These are phyloP conservation scores for Dusona sp. DNA, from an alignment of 2,888 invertebrate genomes.

Conservation along the genomic window DNA sequence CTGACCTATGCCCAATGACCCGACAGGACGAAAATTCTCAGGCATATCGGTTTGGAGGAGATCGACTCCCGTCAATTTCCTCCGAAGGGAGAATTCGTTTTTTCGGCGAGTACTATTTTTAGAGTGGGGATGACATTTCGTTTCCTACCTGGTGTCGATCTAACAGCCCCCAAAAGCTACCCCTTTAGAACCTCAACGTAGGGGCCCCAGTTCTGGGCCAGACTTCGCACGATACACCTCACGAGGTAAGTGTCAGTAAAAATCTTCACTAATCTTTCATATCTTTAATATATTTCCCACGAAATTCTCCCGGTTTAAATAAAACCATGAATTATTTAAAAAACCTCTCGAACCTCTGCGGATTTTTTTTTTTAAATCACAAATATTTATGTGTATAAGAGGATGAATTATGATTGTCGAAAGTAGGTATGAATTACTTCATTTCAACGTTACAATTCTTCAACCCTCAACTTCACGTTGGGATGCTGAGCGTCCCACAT, in stretches of 20 bases:
- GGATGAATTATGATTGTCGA: no score
- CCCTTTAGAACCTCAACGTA: slow-evolving; percentile 69
- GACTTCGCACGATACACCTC: slow-evolving; percentile 82
- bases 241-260: slow-evolving; percentile 70
- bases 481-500: no score
- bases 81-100: slow-evolving; percentile 36
- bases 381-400: no score
- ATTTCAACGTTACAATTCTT: no score
- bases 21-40: slow-evolving; percentile 78
- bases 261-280: not conserved
- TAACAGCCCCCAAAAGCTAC: slow-evolving; percentile 64
- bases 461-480: no score
- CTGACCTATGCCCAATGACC: slow-evolving; percentile 84
- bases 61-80: slow-evolving; percentile 56
- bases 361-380: no score
- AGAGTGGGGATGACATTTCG: slow-evolving; percentile 55
- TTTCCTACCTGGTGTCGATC: slow-evolving; percentile 59
- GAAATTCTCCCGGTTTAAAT: not conserved
- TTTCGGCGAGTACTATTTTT: slow-evolving; percentile 26
- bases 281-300: not conserved
- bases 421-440: no score
- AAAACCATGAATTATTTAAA: not conserved
- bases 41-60: slow-evolving; percentile 76
- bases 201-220: slow-evolving; percentile 82
- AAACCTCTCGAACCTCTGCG: not conserved